phyloP scores from a whole-genome alignment of 2,888 invertebrate species.

The Schrankia costaestrigalis region DNA sequence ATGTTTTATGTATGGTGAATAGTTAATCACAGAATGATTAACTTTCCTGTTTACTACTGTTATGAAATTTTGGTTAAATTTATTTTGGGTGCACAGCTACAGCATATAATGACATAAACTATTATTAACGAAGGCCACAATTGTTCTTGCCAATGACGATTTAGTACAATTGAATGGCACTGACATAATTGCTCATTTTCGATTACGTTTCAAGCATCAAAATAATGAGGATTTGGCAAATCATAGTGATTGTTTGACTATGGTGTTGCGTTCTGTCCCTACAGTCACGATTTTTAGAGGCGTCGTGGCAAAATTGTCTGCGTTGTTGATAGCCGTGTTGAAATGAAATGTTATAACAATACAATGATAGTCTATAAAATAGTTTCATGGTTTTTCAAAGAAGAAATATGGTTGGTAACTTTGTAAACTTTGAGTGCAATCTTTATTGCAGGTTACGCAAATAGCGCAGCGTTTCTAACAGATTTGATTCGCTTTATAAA shows the following conservation, averaged over 20 bases:
- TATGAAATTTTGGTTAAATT: too few species aligned
- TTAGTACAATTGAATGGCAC: conserved; percentile 64
- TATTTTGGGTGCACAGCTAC: too few species aligned
- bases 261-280: conserved; percentile 46
- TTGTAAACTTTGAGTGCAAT: conserved; percentile 1
- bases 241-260: conserved; percentile 48
- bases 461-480: too few species aligned
- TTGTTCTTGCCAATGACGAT: conserved; percentile 53
- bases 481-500: too few species aligned
- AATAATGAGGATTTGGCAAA: conserved; percentile 63
- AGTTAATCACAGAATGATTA: too few species aligned
- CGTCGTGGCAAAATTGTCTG: conserved; percentile 26
- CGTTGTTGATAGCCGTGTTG: conserved; percentile 37
- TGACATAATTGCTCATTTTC: conserved; percentile 60
- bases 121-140: conserved; percentile 44
- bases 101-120: conserved; percentile 13
- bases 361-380: conserved; percentile 24
- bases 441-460: not conserved
- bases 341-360: conserved; percentile 38
- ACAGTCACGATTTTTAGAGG: conserved; percentile 59
- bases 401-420: conserved; percentile 1
- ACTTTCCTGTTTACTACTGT: too few species aligned
- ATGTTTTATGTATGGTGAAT: too few species aligned
- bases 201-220: conserved; percentile 53
- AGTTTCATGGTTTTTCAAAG: conserved; percentile 4